Conservation (phyloP, 2,113 vertebrate genomes). For the Melanerpes formicivorus region DNA sequence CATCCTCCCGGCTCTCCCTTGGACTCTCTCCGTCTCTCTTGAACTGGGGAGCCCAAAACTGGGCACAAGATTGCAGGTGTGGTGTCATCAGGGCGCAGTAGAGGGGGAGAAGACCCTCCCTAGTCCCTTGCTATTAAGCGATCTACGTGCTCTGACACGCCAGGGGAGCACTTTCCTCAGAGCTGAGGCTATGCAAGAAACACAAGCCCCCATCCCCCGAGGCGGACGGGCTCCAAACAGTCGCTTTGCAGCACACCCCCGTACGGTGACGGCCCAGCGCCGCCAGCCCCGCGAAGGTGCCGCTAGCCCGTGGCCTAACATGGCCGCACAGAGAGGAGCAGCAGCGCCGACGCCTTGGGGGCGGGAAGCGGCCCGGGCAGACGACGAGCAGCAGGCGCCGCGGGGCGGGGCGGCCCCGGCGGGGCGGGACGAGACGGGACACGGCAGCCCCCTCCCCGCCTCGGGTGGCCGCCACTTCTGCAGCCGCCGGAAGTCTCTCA, state of each 20-base stretch:
- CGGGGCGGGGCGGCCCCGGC: not conserved
- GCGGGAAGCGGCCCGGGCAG: no score
- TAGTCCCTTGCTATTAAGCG: accelerated
- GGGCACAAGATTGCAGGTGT: no score
- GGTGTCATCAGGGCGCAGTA: no score
- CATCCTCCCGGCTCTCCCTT: no score
- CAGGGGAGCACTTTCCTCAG: accelerated
- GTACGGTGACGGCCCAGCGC: accelerated
- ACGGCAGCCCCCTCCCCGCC: not conserved
- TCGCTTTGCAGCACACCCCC: accelerated
- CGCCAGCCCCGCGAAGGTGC: no score
- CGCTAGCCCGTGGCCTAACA: not conserved
- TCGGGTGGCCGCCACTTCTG: not conserved
- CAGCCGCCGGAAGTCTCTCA: not conserved
- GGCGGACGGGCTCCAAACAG: accelerated
- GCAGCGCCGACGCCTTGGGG: accelerated
- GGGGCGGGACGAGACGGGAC: not conserved
- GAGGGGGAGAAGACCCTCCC: no score
- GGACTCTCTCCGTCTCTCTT: no score
- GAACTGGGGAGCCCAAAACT: no score
- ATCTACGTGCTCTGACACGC: accelerated
- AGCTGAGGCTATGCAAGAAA: not conserved
- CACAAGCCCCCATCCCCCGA: accelerated
- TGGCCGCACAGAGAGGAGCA: accelerated
- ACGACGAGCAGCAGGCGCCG: no score